Base-by-base conservation (phyloP, 2,888 invertebrate genomes). In the Thalpophila matura region DNA sequence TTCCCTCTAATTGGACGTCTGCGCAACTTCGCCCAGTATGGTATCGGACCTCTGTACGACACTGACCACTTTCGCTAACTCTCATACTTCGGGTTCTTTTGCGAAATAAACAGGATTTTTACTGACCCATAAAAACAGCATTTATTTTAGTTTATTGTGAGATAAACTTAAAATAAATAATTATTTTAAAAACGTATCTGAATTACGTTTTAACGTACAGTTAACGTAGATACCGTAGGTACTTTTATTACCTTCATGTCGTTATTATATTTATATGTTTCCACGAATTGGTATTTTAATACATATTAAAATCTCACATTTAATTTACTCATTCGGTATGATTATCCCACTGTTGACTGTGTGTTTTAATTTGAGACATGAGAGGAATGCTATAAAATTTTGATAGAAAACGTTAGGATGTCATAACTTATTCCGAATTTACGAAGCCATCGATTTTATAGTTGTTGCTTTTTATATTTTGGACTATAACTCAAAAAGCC, bases 1-100 rank as follows among this genome's bases (percentile, higher is more conserved):
- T 93, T 93, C 93, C 92, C 85, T 91, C 93, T 94, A 94, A 94
- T 94, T 94, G 94, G 93, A 88, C 81, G 90, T 87, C 89, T 87
- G 90, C 84, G 83, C 87, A 81, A 75, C 79, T 74, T 82, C 60
- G 82, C 90, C 90, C 79, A 81, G 81, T 93, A 93, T 88, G 93
- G 93, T 80, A 82, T 82, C 74, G 85, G 81, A 77, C 81, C 85
- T 83, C 84, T 84, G 87, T 83, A 84, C 80, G 74, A 84, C 83
- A 80, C 81, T 79, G 87, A 80, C 89, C 90, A 93, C 93, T 93
- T 93, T 94, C 92, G 89, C 90, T 91, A 79, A 78, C 79, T 81
- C 73, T 71, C 73, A 69, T 80, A 73, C 74, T 78, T 77, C 65
- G 57, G 61, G 33, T 79, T 82, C 74, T 77, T 78, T 80, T 68